A percentile compares a stretch with the other conserved stretches of the same genome.
Conservation (phyloP, 1,140 invertebrate species). For the Fopius arisanus region DNA sequence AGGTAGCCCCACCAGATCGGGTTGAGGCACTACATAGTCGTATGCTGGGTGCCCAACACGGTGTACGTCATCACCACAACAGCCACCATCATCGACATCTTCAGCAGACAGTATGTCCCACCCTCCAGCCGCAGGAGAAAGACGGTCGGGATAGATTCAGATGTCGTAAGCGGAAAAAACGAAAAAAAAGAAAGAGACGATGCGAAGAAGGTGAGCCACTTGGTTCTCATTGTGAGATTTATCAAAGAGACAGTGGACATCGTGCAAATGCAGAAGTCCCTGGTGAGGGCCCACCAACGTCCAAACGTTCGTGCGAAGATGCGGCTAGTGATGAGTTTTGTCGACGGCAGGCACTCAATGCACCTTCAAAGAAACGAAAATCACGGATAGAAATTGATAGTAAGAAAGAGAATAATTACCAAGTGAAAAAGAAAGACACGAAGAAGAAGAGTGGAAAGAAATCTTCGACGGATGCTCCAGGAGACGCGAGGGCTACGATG, state of each 20-base stretch:
- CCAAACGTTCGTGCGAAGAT: conserved; percentile 53
- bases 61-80: conserved; percentile 51
- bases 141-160: conserved; percentile 49
- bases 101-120: conserved; percentile 47
- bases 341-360: conserved; percentile 45
- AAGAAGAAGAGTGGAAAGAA: conserved; percentile 19
- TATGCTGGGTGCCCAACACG: conserved; percentile 50
- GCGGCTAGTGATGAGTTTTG: conserved; percentile 50
- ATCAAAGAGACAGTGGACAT: background rate
- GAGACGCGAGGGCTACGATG: background rate
- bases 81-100: conserved; percentile 41
- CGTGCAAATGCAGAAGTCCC: background rate
- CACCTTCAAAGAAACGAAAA: conserved; percentile 53
- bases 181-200: conserved; percentile 50
- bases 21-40: conserved; percentile 53
- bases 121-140: conserved; percentile 44
- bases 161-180: conserved; percentile 54
- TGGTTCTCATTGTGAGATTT: conserved; percentile 45
- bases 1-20: conserved; percentile 68
- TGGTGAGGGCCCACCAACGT: conserved; percentile 39
- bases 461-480: background rate
- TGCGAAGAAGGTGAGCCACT: conserved; percentile 46
- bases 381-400: conserved; percentile 47
- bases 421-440: conserved; percentile 30
- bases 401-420: conserved; percentile 7